Conservation (phyloP, 2,888 invertebrate species). For the Hirtodrosophila alboralis region DNA sequence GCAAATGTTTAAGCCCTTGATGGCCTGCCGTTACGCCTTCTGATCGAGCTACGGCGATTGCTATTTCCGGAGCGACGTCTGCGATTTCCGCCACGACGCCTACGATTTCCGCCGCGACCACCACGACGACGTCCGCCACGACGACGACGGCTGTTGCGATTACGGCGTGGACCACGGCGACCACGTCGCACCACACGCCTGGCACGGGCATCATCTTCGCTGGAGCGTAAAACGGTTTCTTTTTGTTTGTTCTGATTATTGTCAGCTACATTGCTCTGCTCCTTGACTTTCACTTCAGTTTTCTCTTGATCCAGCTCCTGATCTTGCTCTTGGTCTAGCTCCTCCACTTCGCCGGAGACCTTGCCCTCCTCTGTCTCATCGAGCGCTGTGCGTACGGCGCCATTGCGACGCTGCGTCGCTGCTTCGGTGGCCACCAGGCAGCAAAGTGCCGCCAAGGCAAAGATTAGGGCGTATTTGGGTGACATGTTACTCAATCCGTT, state of each 20-base stretch:
- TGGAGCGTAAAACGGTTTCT: conserved; percentile 30
- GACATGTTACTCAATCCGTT: conserved; percentile 45
- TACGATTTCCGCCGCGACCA: conserved; percentile 25
- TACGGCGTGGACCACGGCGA: conserved; percentile 47
- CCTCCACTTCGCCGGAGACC: conserved; percentile 8
- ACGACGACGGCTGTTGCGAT: conserved; percentile 22
- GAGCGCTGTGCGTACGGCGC: conserved; percentile 12
- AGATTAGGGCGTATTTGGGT: conserved; percentile 59
- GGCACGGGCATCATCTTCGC: conserved; percentile 62
- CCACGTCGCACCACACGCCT: conserved; percentile 53
- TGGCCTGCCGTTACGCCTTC: conserved; percentile 50
- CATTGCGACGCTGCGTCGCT: conserved; percentile 48
- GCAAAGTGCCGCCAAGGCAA: conserved; percentile 66
- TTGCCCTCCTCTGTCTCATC: conserved; percentile 12
- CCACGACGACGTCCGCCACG: conserved; percentile 50
- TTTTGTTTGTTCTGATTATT: conserved; percentile 19
- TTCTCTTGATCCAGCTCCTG: conserved; percentile 20
- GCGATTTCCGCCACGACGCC: conserved; percentile 33
- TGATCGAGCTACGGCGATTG: conserved; percentile 30
- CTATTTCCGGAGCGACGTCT: conserved; percentile 24
- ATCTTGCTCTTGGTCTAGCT: conserved; percentile 8
- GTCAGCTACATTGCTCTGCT: conserved; percentile 5
- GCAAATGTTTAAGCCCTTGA: conserved; percentile 39
- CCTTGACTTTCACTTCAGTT: conserved; percentile 5
- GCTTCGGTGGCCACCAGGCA: conserved; percentile 59